phyloP scores from a whole-genome alignment of 2,888 invertebrate genomes.

The Cheilosia grossa region DNA sequence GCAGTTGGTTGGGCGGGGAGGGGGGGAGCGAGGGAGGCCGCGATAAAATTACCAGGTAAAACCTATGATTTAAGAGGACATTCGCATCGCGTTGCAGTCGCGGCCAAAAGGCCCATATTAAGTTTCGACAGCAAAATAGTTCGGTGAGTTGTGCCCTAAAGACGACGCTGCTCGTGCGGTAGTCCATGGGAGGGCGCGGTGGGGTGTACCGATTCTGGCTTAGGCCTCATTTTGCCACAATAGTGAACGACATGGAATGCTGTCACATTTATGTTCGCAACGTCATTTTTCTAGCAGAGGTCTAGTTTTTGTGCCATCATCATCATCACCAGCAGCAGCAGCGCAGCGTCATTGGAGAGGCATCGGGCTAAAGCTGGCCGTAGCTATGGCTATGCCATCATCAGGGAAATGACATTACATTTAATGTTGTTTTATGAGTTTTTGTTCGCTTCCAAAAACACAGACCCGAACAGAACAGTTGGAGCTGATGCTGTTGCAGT shows the following conservation, averaged over 20 bases:
- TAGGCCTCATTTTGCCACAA: conserved; percentile 60
- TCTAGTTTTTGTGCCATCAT: conserved; percentile 76
- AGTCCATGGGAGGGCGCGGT: neutral
- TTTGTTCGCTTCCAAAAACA: conserved; percentile 73
- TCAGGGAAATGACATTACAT: conserved; percentile 76
- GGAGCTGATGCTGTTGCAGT: conserved; percentile 16
- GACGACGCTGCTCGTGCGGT: neutral
- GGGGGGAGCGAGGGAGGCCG: neutral
- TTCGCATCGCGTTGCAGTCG: conserved; percentile 64
- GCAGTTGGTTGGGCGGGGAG: neutral
- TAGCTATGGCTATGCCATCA: conserved; percentile 38
- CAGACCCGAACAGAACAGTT: conserved; percentile 35
- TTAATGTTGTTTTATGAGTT: conserved; percentile 76
- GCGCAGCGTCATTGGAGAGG: conserved; percentile 11
- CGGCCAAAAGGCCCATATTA: conserved; percentile 66
- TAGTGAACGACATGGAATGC: conserved; percentile 76
- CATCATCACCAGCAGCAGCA: conserved; percentile 26
- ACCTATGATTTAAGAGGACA: conserved; percentile 66
- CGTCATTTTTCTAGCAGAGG: conserved; percentile 75
- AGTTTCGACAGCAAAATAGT: conserved; percentile 65
- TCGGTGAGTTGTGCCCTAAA: conserved; percentile 41
- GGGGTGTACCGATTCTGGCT: neutral
- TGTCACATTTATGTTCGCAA: conserved; percentile 76
- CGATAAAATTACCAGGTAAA: conserved; percentile 61
- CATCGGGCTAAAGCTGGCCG: neutral